phyloP scores from a whole-genome alignment of 2,888 invertebrate genomes.

The Dasypogon diadema region DNA sequence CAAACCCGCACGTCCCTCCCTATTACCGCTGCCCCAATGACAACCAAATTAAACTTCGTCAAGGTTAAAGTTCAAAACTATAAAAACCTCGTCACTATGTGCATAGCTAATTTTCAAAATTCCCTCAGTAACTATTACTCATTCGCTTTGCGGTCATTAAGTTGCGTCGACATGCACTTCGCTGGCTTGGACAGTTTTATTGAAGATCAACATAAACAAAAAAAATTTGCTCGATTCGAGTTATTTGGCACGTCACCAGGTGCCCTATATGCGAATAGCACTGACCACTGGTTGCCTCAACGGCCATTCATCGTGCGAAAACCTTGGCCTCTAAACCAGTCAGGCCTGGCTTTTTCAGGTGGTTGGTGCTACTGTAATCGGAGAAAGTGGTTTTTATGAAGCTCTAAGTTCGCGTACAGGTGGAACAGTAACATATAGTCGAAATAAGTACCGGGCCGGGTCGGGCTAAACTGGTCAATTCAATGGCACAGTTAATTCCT shows the following conservation, averaged over 20 bases:
- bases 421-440: background rate
- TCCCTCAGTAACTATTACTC: background rate
- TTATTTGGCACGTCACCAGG: constrained; percentile 27
- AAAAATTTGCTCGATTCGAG: background rate
- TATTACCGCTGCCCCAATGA: no score
- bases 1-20: no score
- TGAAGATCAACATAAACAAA: constrained; percentile 6
- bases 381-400: constrained; percentile 15
- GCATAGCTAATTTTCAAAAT: constrained; percentile 25
- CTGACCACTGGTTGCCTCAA: background rate
- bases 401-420: background rate
- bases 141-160: background rate
- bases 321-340: constrained; percentile 40
- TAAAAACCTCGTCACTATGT: background rate
- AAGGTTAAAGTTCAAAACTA: constrained; percentile 31
- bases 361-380: background rate
- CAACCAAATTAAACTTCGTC: background rate
- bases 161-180: constrained; percentile 2
- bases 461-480: background rate
- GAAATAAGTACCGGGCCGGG: background rate
- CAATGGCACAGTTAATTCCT: background rate
- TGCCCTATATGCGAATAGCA: constrained; percentile 23
- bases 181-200: background rate
- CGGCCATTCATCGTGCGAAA: background rate
- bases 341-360: background rate